Conservation (phyloP, 2,888 invertebrate genomes). For the Pollenia amentaria region DNA sequence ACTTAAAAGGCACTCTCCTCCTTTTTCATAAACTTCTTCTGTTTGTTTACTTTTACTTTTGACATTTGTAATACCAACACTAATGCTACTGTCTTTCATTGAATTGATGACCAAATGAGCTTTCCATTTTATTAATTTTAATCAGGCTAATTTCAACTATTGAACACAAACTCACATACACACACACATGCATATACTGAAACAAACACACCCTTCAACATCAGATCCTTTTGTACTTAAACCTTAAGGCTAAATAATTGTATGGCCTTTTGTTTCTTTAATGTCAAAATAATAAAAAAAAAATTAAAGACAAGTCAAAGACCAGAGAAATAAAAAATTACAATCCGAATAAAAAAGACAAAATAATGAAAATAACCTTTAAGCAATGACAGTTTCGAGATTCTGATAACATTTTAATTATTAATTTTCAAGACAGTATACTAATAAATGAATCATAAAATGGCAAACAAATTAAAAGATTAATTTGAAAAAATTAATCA, state of each 20-base stretch:
- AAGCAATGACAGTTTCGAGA: slow-evolving; percentile 10
- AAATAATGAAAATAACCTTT: slow-evolving; percentile 24
- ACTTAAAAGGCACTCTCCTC: neutral
- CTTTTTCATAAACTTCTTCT: neutral
- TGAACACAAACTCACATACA: slow-evolving; percentile 5
- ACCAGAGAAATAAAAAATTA: neutral
- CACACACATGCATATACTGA: too few species aligned
- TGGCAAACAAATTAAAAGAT: too few species aligned
- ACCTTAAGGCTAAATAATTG: slow-evolving; percentile 41
- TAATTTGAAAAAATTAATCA: too few species aligned
- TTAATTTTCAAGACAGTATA: slow-evolving; percentile 5
- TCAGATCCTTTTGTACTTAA: slow-evolving; percentile 11
- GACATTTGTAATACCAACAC: neutral
- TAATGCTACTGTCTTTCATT: neutral
- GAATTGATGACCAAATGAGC: neutral
- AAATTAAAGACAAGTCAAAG: neutral
- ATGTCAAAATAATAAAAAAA: neutral
- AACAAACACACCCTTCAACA: neutral
- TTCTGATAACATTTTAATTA: slow-evolving; percentile 42
- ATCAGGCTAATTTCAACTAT: slow-evolving; percentile 55
- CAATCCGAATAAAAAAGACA: neutral
- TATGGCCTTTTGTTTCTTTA: slow-evolving; percentile 12
- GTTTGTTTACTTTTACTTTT: neutral
- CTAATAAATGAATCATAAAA: too few species aligned
- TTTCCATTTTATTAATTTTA: slow-evolving; percentile 1